A percentile compares a stretch with the other conserved stretches of the same genome.
These are phyloP conservation scores for Himantopus leucocephalus DNA, from an alignment of 2,113 vertebrate species.

Conservation along the genomic window DNA sequence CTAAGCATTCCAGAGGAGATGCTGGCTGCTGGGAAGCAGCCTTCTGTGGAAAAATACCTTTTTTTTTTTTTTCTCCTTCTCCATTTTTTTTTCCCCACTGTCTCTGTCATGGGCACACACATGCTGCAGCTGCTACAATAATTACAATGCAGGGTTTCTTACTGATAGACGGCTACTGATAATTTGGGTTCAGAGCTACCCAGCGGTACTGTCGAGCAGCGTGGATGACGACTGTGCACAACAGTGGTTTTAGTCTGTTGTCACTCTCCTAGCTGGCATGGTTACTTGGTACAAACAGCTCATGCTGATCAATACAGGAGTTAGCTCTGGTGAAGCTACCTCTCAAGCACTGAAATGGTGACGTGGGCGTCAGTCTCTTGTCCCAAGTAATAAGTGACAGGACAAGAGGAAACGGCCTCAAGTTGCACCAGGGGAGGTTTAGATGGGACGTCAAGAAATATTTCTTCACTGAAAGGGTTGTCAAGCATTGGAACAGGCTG, in stretches of 20 bases:
- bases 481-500: background rate
- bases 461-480: background rate
- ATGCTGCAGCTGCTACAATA: background rate
- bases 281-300: background rate
- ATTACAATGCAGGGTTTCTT: background rate
- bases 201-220: accelerated
- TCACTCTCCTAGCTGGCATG: background rate
- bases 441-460: background rate
- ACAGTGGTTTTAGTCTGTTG: background rate
- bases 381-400: background rate
- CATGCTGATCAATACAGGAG: background rate
- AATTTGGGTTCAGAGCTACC: background rate
- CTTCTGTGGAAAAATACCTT: background rate
- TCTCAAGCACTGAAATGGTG: background rate
- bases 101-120: background rate
- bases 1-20: background rate
- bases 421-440: background rate
- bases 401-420: background rate
- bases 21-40: background rate
- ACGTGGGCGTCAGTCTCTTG: background rate
- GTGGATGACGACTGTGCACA: accelerated
- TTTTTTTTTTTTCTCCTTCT: background rate
- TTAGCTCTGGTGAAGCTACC: background rate
- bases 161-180: background rate
- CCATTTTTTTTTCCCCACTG: no score